Base-by-base conservation (phyloP, 2,888 invertebrate species). In the Quadriops clusia region DNA sequence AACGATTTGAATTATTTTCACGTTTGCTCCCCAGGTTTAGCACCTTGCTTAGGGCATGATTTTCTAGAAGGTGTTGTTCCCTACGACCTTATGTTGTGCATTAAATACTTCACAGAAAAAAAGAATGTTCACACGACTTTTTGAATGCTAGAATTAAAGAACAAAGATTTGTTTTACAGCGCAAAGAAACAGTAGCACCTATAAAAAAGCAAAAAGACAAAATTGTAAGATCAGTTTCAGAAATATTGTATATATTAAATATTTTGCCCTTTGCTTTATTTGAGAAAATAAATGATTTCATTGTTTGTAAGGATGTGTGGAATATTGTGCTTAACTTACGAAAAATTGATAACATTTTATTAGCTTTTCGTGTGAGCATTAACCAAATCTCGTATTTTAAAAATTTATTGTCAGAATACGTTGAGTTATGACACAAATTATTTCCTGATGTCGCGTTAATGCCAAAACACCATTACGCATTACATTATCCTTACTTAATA, bases 21-120 rank as follows among this genome's bases (percentile, higher is more conserved):
- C 31, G 47, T 49, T 23, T 38, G 36, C 28, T 30, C 28, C 16
- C 39, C 40, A 2, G 49, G 49, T 5, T 33, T 48, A 11, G 43
- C 49, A 13, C 47, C 50, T 7, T 51, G 49, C 28, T 25, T 50
- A 10, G 43, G 39, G 2, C 50, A 51, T 27, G 49, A 51, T 33
- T 20, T 50, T 5, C 45, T 43, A 11, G 43, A 48, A 35, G 46
- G 47, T 5, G 26, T 48, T 22, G 29, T 43, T 3, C 34, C 34
- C 20, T 42, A 38, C 27, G 47, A 49, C 28, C 22, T 50, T 11
- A 36, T 34, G 33, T 13, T 45, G 13, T 30, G 34, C 21, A 25
- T 48, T 7, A 38, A 44, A 22, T 23, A 41, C 30, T 38, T 45
- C 23, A 24, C 35, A 12, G 11, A 13, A 28, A 31, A 17, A 24